A percentile compares a stretch with the other conserved stretches of the same genome.
Conservation (phyloP, 2,888 invertebrate species). For the Pandemis corylana region DNA sequence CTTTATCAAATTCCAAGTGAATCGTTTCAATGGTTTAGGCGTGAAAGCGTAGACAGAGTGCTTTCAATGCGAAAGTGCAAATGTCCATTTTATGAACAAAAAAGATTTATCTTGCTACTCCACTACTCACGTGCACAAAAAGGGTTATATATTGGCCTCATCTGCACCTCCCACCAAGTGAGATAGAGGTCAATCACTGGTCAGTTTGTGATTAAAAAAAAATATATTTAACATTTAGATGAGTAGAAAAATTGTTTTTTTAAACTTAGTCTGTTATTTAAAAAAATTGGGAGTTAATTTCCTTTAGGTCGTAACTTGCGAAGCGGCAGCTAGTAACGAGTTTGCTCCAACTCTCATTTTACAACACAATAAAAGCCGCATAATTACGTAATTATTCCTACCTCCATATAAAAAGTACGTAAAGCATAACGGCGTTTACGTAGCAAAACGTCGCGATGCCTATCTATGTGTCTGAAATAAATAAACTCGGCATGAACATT, state of each 20-base stretch:
- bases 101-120: no score
- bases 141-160: no score
- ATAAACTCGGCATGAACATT: constrained; percentile 59
- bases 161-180: no score
- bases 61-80: no score
- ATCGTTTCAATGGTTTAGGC: no score
- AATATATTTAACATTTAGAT: no score
- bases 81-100: no score
- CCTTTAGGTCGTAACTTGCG: background rate
- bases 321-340: background rate
- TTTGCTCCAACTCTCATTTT: constrained; percentile 9
- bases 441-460: constrained; percentile 46
- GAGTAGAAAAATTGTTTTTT: no score
- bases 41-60: background rate
- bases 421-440: constrained; percentile 41
- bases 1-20: no score
- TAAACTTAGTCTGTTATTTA: background rate
- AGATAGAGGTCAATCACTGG: no score
- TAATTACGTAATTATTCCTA: constrained; percentile 38
- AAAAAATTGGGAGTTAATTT: background rate
- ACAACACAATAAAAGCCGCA: constrained; percentile 26
- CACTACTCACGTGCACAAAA: no score
- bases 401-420: constrained; percentile 34
- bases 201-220: no score
- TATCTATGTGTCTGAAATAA: constrained; percentile 55